Evolutionary conservation across 2,888 invertebrate species (phyloP), one percentile per base, ranked within the genome.

Genomic region (Sminthurinus aureus): DNA sequence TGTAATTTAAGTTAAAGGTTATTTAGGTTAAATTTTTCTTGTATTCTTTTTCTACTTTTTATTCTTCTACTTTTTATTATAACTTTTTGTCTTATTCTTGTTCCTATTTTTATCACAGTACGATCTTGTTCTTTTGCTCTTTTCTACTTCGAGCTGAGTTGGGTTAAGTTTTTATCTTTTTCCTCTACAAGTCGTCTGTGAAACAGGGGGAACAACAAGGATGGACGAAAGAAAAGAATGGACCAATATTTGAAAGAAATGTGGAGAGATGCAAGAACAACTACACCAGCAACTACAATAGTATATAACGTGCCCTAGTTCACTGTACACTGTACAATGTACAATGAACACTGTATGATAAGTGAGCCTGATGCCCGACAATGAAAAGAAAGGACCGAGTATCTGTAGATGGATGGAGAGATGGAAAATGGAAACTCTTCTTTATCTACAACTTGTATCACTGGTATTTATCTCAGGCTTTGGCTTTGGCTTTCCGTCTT

Each of bases 61-160:
- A 52, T 52, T 52, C 2, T 58, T 9, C 2, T 58, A 3, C 9
- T 58, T 58, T 18, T 58, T 11, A n/a, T n/a, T n/a, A n/a, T n/a
- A n/a, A n/a, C 2, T 2, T 58, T 58, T 58, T 6, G 0, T 52
- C 9, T 52, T 52, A 13, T 52, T 52, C 52, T 52, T 18, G n/a
- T 67, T 12, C n/a, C 6, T 18, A n/a, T 13, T 24, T 58, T 76
- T 58, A 22, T 58, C 58, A 58, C 15, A 4, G 26, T n/a, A n/a
- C 69, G 73, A 81, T 69, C 78, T 82, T 73, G 79, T 76, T 71
- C 77, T 22, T 71, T 22, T 24, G 8, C 67, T 67, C 12, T 67
- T n/a, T 9, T n/a, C n/a, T 67, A 18, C 20, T 20, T 66, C n/a
- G n/a, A n/a, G n/a, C n/a, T n/a, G n/a, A n/a, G n/a, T n/a, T n/a